phyloP scores from a whole-genome alignment of 2,888 invertebrate genomes.

The Desoria tigrina region DNA sequence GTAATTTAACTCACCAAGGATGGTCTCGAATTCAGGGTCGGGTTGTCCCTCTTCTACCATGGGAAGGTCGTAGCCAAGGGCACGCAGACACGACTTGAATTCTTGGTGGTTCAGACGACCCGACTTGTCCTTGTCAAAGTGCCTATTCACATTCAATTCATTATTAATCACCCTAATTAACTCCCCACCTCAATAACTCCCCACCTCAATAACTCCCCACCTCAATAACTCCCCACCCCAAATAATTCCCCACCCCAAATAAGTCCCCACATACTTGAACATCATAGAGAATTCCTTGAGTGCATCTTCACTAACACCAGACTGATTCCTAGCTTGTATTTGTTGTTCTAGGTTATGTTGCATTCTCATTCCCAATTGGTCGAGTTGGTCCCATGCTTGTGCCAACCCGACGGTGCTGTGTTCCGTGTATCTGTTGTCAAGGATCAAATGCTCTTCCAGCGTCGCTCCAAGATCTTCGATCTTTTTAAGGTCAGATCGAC shows the following conservation, averaged over 20 bases:
- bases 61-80: slow-evolving; percentile 97
- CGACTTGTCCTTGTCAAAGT: slow-evolving; percentile 99
- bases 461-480: slow-evolving; percentile 95
- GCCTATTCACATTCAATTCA: too few relatives aligned
- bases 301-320: slow-evolving; percentile 94
- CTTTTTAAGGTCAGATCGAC: slow-evolving; percentile 89
- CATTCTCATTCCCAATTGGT: slow-evolving; percentile 99
- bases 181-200: too few relatives aligned
- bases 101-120: slow-evolving; percentile 97
- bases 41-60: slow-evolving; percentile 99
- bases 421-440: slow-evolving; percentile 98
- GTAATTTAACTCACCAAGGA: slow-evolving; percentile 69
- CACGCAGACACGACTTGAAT: slow-evolving; percentile 98
- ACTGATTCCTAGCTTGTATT: slow-evolving; percentile 93
- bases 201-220: too few relatives aligned
- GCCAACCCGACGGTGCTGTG: slow-evolving; percentile 64
- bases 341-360: slow-evolving; percentile 99
- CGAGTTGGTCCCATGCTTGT: slow-evolving; percentile 96
- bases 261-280: slow-evolving; percentile 98
- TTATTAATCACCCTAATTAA: too few relatives aligned
- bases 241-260: too few relatives aligned
- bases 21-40: slow-evolving; percentile 97
- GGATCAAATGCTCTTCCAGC: slow-evolving; percentile 92
- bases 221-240: too few relatives aligned
- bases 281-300: slow-evolving; percentile 99